Evolutionary conservation across 1,140 invertebrate species (phyloP), one percentile per base, ranked within the genome.

Genomic region (Bicyclus anynana): DNA sequence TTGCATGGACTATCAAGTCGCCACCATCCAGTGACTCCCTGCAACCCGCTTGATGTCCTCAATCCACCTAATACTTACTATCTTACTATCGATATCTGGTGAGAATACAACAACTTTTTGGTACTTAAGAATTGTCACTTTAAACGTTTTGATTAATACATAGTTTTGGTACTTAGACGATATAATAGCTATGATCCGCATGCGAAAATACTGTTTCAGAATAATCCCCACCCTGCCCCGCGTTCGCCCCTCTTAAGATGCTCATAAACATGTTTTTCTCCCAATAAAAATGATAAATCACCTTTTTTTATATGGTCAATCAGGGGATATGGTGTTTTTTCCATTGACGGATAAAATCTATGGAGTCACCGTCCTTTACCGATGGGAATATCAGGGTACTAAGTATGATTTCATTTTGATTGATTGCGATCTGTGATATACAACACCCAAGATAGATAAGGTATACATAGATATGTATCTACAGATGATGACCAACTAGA

Each of bases 241-340:
- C 51, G 26, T 57, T 54, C 67, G 57, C 69, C 78, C 77, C 83
- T 83, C 80, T 80, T 86, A 84, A 84, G 77, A 81, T 83, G 74
- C 83, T 81, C 83, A 86, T 86, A 86, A 86, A 86, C 83, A 86
- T 86, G 83, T 86, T 86, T 85, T 86, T 86, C 78, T 78, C 71
- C 76, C 80, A 81, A 86, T 86, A 84, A 86, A 86, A 84, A 86
- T 86, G 83, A 86, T 84, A 86, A 84, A 86, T 86, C 80, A 80
- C 77, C 79, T 84, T 86, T 86, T 53, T 86, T 86, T 86, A 86
- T 86, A 79, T 80, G 80, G 81, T 86, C 83, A 86, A 86, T 86
- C 83, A 86, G 73, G 67, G 69, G 72, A 81, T 84, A 78, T 71
- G 74, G 74, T 72, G 68, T 77, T 82, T 84, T 81, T 72, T 69